phyloP scores from a whole-genome alignment of 2,113 vertebrate species.

The Corapipo altera region DNA sequence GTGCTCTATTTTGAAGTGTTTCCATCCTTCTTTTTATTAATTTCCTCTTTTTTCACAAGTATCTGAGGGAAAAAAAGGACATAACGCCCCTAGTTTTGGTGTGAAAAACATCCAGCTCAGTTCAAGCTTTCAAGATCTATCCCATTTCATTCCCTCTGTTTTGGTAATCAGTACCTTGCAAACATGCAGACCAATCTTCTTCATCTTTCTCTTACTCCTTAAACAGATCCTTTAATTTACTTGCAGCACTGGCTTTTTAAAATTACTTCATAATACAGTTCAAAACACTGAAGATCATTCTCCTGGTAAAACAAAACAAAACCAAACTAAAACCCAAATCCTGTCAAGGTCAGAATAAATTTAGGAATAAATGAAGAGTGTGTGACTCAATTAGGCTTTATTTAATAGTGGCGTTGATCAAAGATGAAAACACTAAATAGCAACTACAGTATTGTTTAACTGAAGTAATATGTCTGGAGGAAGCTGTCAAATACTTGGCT shows the following conservation, averaged over 20 bases:
- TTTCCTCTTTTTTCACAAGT: neutral
- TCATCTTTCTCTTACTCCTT: neutral
- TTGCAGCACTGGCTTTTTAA: neutral
- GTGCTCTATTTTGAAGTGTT: neutral
- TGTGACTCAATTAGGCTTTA: neutral
- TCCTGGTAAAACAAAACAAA: neutral
- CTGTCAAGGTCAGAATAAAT: neutral
- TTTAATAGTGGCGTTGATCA: neutral
- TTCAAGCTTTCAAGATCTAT: neutral
- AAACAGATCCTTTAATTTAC: neutral
- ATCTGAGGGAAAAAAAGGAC: neutral
- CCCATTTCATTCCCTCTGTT: neutral
- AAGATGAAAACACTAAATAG: neutral
- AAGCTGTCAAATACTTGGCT: conserved; percentile 3
- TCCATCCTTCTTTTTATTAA: neutral
- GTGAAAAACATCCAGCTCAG: neutral
- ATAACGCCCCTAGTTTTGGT: neutral
- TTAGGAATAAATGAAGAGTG: neutral
- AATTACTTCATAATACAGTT: neutral
- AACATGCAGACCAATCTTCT: neutral
- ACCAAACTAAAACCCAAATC: neutral
- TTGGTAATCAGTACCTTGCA: neutral
- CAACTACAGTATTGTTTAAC: neutral
- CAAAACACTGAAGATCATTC: neutral
- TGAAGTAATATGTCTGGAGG: neutral